Evolutionary conservation across 2,888 invertebrate species (phyloP).

Genomic region (Archips xylosteana): DNA sequence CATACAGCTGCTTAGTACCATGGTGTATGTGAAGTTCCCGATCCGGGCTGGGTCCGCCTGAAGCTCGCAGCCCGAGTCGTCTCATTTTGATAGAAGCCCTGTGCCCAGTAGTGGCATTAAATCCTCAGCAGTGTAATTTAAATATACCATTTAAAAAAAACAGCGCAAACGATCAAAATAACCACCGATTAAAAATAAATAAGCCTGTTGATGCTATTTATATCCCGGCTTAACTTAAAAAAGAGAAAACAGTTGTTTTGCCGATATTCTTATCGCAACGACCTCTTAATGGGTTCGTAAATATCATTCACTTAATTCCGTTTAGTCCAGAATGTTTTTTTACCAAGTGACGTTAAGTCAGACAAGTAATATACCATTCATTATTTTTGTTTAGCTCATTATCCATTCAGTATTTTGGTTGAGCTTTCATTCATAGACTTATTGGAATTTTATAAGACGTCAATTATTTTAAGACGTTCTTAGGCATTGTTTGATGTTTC

Average conservation of each 20-base stretch:
- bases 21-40: no score
- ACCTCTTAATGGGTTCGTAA: conserved; percentile 15
- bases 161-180: background rate
- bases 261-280: conserved; percentile 1
- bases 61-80: no score
- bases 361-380: conserved; percentile 1
- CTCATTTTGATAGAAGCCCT: no score
- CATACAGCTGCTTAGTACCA: no score
- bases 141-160: no score
- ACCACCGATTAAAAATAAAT: background rate
- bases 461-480: background rate
- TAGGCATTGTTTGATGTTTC: background rate
- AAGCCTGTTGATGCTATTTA: background rate
- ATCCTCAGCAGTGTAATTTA: no score
- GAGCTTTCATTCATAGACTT: background rate
- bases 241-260: conserved; percentile 6
- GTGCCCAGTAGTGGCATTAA: no score
- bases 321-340: background rate
- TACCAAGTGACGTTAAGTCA: background rate
- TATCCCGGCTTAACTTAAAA: background rate
- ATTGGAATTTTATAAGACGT: background rate
- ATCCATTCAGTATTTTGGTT: background rate
- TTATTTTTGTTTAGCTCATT: background rate
- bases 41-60: no score
- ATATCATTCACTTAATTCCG: background rate